Evolutionary conservation across 1,140 invertebrate genomes (phyloP).

Genomic region (Drosophila albomicans): DNA sequence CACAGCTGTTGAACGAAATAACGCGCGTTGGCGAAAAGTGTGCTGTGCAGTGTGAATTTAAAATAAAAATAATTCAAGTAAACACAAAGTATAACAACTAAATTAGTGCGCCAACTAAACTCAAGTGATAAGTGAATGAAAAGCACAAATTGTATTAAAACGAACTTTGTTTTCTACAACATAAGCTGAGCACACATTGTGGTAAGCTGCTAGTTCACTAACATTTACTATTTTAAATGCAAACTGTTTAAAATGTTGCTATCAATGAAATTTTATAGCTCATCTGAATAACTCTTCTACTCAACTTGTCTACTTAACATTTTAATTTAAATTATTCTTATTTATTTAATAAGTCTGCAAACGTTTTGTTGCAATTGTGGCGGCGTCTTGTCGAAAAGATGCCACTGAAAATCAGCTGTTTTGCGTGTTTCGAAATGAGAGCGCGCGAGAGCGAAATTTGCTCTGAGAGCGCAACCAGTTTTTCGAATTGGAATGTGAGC

Average conservation of each 20-base stretch:
- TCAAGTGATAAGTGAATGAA: neutral
- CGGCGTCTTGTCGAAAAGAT: constrained; percentile 20
- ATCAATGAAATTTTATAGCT: too few relatives aligned
- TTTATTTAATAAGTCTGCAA: neutral
- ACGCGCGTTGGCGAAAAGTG: constrained; percentile 72
- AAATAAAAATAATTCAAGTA: constrained; percentile 16
- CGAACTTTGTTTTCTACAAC: neutral
- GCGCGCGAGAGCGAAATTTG: constrained; percentile 12
- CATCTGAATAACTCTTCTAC: neutral
- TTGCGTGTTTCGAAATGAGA: constrained; percentile 15
- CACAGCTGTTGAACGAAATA: constrained; percentile 25
- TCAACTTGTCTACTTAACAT: neutral
- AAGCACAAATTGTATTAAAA: neutral
- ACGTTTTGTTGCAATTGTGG: constrained; percentile 24
- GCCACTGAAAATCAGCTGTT: constrained; percentile 50
- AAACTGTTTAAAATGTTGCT: neutral
- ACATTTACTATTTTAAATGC: too few relatives aligned
- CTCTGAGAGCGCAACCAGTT: constrained; percentile 1
- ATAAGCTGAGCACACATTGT: neutral
- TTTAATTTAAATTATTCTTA: neutral
- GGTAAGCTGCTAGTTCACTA: neutral
- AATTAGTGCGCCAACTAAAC: neutral
- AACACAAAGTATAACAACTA: neutral
- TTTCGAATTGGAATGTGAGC: constrained; percentile 11
- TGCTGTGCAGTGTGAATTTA: constrained; percentile 52